Percentiles rank a stretch among this genome's conserved stretches.
phyloP scores from a whole-genome alignment of 2,888 invertebrate species.

The Pasiphila rectangulata region DNA sequence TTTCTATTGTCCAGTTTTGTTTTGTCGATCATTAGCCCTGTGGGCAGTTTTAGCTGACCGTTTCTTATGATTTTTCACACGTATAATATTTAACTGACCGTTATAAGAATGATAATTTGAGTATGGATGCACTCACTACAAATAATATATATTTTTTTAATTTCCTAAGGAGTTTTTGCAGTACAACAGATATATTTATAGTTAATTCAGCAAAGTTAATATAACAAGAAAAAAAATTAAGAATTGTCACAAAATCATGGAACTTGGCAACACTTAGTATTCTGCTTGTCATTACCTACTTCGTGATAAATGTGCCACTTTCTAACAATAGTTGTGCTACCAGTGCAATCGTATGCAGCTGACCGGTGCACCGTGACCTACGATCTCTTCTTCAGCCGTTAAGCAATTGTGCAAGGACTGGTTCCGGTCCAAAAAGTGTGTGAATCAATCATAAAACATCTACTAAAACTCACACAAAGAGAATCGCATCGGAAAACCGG shows the following conservation, averaged over 20 bases:
- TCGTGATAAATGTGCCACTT: constrained; percentile 29
- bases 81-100: constrained; percentile 49
- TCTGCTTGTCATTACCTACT: constrained; percentile 3
- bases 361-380: constrained; percentile 51
- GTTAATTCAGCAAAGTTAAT: too few species aligned
- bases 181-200: too few species aligned
- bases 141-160: too few species aligned
- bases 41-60: constrained; percentile 74
- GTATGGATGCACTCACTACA: too few species aligned
- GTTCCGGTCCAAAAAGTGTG: constrained; percentile 49
- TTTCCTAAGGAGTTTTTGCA: too few species aligned
- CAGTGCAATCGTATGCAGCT: constrained; percentile 39
- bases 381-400: constrained; percentile 57
- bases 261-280: background rate
- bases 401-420: constrained; percentile 59
- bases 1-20: constrained; percentile 64
- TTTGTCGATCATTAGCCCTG: constrained; percentile 71
- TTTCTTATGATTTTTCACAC: constrained; percentile 59
- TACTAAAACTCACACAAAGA: constrained; percentile 37
- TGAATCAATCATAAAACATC: constrained; percentile 52
- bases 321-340: constrained; percentile 37
- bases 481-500: constrained; percentile 47
- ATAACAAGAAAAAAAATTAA: too few species aligned
- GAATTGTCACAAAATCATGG: too few species aligned
- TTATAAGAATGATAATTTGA: constrained; percentile 43